Evolutionary conservation across 2,888 invertebrate genomes (phyloP).

Genomic region (Boloria selene): DNA sequence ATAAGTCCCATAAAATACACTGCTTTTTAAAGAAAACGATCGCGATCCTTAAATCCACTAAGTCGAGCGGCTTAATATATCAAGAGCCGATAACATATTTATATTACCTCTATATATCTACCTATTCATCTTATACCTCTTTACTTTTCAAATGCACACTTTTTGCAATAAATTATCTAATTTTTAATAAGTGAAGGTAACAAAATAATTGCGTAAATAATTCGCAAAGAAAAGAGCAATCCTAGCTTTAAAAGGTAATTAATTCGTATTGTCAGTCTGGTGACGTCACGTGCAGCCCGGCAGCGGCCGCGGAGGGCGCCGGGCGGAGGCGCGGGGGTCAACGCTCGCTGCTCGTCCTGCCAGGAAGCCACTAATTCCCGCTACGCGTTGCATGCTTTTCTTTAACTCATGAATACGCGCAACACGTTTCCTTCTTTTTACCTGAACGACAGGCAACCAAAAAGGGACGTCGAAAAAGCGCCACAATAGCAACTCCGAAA

Average conservation of each 20-base stretch:
- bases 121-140: too few relatives aligned
- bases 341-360: slow-evolving; percentile 67
- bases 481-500: neutral
- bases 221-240: slow-evolving; percentile 19
- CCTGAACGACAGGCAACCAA: neutral
- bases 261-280: slow-evolving; percentile 35
- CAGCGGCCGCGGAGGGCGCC: slow-evolving; percentile 37
- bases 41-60: neutral
- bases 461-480: neutral
- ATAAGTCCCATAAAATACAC: slow-evolving; percentile 3
- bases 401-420: slow-evolving; percentile 43
- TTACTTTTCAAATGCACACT: too few relatives aligned
- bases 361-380: slow-evolving; percentile 76
- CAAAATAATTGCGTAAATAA: slow-evolving; percentile 7
- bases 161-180: too few relatives aligned
- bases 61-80: too few relatives aligned
- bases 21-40: neutral
- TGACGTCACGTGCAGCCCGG: slow-evolving; percentile 40
- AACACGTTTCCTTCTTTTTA: slow-evolving; percentile 43
- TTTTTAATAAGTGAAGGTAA: neutral
- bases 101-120: too few relatives aligned
- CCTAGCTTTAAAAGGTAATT: slow-evolving; percentile 33
- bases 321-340: slow-evolving; percentile 52
- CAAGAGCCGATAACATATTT: too few relatives aligned
- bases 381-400: slow-evolving; percentile 62